Percentiles rank a stretch among this genome's conserved stretches.
These are phyloP conservation scores for Liparis tanakae DNA, from an alignment of 2,797 vertebrate species.

Conservation along the genomic window DNA sequence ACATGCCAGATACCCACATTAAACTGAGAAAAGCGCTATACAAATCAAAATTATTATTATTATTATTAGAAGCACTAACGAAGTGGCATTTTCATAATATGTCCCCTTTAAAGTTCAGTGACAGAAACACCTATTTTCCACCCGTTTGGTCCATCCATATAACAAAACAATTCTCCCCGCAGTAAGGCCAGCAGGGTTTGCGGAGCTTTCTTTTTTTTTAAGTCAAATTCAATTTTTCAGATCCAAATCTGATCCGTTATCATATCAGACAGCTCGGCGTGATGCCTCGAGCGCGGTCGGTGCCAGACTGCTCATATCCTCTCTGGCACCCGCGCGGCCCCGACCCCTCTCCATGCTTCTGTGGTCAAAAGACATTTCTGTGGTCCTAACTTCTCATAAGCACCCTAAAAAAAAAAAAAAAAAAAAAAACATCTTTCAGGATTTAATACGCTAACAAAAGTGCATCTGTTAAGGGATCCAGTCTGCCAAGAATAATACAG, in stretches of 20 bases:
- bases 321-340: conserved; percentile 27
- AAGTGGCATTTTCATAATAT: too few species aligned
- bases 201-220: conserved; percentile 16
- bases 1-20: too few species aligned
- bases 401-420: conserved; percentile 30
- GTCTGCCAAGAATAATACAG: conserved; percentile 37
- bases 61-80: too few species aligned
- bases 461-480: conserved; percentile 15
- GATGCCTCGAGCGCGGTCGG: conserved; percentile 42
- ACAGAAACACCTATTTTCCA: conserved; percentile 25
- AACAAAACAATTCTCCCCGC: too few species aligned
- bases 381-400: conserved; percentile 12
- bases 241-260: conserved; percentile 56
- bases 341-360: conserved; percentile 14
- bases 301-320: conserved; percentile 51
- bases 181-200: conserved; percentile 24
- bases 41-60: too few species aligned
- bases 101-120: conserved; percentile 19
- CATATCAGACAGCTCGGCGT: conserved; percentile 41
- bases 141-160: not conserved
- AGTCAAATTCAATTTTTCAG: conserved; percentile 46
- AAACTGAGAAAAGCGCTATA: too few species aligned
- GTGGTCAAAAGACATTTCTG: conserved; percentile 34
- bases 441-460: conserved; percentile 3
- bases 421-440: conserved; percentile 24